Conservation (phyloP, 2,888 invertebrate species). For the Sinotaia quadrata region DNA sequence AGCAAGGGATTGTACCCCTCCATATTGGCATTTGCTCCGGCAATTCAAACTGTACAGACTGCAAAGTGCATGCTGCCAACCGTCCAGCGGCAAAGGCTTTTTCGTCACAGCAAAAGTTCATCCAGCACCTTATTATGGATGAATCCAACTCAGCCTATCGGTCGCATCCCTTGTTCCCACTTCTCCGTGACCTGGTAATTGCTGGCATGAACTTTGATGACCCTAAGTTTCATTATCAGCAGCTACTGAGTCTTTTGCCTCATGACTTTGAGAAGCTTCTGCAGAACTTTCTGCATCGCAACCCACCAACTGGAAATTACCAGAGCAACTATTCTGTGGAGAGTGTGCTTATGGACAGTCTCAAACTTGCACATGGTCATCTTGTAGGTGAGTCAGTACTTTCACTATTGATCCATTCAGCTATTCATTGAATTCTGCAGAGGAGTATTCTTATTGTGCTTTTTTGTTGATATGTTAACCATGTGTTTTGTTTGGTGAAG, state of each 20-base stretch:
- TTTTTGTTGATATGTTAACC: too few relatives aligned
- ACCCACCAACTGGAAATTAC: conserved; percentile 65
- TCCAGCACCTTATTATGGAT: conserved; percentile 68
- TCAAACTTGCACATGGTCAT: conserved; percentile 69
- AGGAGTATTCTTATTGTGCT: too few relatives aligned
- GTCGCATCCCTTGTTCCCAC: conserved; percentile 70
- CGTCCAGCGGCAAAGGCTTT: conserved; percentile 45
- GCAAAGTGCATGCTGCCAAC: conserved; percentile 53
- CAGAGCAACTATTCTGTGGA: conserved; percentile 68
- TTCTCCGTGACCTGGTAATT: conserved; percentile 70
- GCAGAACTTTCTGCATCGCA: conserved; percentile 69
- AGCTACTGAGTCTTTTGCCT: conserved; percentile 68
- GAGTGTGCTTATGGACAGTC: conserved; percentile 70
- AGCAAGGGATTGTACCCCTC: conserved; percentile 22
- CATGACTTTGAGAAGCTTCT: conserved; percentile 69
- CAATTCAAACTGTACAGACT: conserved; percentile 58
- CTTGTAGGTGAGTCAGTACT: conserved; percentile 71
- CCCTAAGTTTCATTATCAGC: conserved; percentile 69
- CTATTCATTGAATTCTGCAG: too few relatives aligned
- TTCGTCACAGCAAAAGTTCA: conserved; percentile 67
- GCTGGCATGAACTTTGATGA: conserved; percentile 71
- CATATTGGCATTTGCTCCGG: conserved; percentile 37
- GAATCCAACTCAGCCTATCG: conserved; percentile 67
- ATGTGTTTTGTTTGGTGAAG: too few relatives aligned
- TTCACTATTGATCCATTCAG: too few relatives aligned